Conservation (phyloP, 2,888 invertebrate genomes). For the Druceiella hillmani region DNA sequence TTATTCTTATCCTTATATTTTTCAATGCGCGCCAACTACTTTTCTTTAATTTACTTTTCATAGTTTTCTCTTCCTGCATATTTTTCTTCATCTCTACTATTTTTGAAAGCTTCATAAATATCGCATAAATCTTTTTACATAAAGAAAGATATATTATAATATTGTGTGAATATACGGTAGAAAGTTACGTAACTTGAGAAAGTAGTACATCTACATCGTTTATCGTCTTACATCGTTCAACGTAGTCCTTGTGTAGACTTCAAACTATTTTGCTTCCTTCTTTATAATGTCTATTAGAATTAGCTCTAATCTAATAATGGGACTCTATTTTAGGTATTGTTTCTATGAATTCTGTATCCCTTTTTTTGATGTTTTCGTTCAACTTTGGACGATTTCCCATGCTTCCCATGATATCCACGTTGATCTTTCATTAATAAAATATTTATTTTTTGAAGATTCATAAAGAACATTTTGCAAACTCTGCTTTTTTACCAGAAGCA, state of each 20-base stretch:
- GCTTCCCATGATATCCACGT: no score
- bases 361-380: slow-evolving; percentile 14
- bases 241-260: slow-evolving; percentile 1
- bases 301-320: no score
- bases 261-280: slow-evolving; percentile 16
- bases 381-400: no score
- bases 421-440: no score
- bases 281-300: slow-evolving; percentile 15
- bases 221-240: slow-evolving; percentile 1
- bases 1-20: slow-evolving; percentile 24
- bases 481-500: no score
- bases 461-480: no score
- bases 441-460: no score
- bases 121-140: slow-evolving; percentile 23
- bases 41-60: slow-evolving; percentile 24
- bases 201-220: no score
- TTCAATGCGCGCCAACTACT: slow-evolving; percentile 18
- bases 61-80: slow-evolving; percentile 24
- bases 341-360: slow-evolving; percentile 7
- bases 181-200: slow-evolving; percentile 18
- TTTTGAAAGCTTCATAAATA: slow-evolving; percentile 12
- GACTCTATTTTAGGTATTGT: slow-evolving; percentile 17
- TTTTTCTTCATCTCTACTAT: slow-evolving; percentile 19
- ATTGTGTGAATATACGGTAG: slow-evolving; percentile 22
- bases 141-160: slow-evolving; percentile 22